These are phyloP conservation scores for Diadumene lineata DNA, from an alignment of 92 coral and sea anemone species.

Conservation along the genomic window DNA sequence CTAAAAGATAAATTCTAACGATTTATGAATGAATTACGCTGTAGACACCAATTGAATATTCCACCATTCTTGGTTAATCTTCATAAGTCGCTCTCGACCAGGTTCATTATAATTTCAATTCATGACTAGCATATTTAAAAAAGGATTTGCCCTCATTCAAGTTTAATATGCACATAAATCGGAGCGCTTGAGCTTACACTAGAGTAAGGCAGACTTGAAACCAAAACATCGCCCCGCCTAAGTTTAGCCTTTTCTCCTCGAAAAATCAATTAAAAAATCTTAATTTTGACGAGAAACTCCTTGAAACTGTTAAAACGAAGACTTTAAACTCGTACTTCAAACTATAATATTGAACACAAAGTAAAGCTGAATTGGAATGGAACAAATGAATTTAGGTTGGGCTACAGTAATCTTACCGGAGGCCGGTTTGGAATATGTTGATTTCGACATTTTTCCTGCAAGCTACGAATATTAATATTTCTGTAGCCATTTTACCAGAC, in stretches of 20 bases:
- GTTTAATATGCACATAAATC: background rate
- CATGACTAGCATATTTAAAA: background rate
- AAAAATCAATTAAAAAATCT: background rate
- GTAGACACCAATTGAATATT: too few relatives aligned
- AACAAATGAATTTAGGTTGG: background rate
- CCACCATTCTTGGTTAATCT: too few relatives aligned
- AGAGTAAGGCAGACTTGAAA: too few relatives aligned
- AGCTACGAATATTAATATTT: background rate
- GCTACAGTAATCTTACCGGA: background rate
- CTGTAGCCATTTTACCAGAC: background rate
- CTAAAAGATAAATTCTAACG: too few relatives aligned
- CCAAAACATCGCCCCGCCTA: too few relatives aligned
- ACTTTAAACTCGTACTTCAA: too few relatives aligned
- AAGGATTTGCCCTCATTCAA: conserved; percentile 1
- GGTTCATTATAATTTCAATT: background rate
- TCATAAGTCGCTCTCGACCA: background rate
- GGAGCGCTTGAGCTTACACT: too few relatives aligned
- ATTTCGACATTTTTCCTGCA: background rate
- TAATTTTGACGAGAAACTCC: background rate
- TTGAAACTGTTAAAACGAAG: background rate
- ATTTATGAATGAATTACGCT: too few relatives aligned
- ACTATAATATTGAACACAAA: too few relatives aligned
- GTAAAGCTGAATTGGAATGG: too few relatives aligned
- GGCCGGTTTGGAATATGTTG: background rate
- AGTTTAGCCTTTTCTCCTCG: background rate